Evolutionary conservation across 2,797 vertebrate species (phyloP).

Genomic region (Hoplostethus atlanticus): DNA sequence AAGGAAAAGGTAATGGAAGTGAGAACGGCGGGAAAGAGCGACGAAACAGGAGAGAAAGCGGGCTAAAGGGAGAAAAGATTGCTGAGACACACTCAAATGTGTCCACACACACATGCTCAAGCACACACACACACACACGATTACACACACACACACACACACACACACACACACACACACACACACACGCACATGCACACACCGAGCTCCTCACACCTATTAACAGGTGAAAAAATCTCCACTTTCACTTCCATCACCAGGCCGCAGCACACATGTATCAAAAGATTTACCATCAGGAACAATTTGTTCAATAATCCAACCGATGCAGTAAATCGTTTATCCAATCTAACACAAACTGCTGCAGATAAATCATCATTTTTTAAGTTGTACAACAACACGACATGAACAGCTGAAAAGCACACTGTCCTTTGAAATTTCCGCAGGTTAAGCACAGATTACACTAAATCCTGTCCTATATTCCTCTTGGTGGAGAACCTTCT

Average conservation of each 20-base stretch:
- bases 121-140: too few species aligned
- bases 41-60: constrained; percentile 19
- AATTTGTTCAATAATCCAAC: not conserved
- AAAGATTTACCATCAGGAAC: constrained; percentile 10
- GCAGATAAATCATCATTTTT: not conserved
- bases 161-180: too few species aligned
- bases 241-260: constrained; percentile 29
- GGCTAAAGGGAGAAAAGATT: constrained; percentile 28
- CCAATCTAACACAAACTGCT: not conserved
- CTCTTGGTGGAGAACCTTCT: constrained; percentile 29
- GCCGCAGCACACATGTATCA: not conserved
- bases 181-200: constrained; percentile 3
- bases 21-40: constrained; percentile 39
- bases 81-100: constrained; percentile 19
- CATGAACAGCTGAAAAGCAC: constrained; percentile 27
- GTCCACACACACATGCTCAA: constrained; percentile 12
- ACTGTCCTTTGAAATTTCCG: constrained; percentile 32
- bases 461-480: constrained; percentile 71
- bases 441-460: constrained; percentile 73
- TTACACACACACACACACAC: not conserved
- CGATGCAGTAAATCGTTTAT: constrained; percentile 4
- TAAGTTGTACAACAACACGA: constrained; percentile 19
- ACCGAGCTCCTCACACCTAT: constrained; percentile 44
- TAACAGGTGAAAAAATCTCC: constrained; percentile 52
- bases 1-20: constrained; percentile 56